A percentile compares a stretch with the other conserved stretches of the same genome.
Evolutionary conservation across 2,113 vertebrate genomes (phyloP).

Genomic region (Sphaerodactylus townsendi): DNA sequence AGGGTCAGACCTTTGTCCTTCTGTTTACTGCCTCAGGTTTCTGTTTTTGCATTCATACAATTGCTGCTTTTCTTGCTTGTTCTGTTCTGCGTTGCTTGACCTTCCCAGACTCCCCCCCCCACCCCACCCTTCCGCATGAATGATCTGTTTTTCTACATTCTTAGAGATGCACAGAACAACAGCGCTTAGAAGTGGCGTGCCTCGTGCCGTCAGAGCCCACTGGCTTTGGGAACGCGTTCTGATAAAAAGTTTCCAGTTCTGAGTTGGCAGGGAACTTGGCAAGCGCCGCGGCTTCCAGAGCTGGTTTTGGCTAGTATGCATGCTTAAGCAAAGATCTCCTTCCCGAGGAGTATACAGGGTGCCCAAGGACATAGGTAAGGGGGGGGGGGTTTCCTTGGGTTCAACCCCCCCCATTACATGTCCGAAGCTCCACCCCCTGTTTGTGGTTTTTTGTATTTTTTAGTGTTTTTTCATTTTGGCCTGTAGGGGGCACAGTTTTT

Average conservation of each 20-base stretch:
- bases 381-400: too few relatives aligned
- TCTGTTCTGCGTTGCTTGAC: constrained; percentile 41
- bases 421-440: too few relatives aligned
- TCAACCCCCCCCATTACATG: too few relatives aligned
- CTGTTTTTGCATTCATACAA: background rate
- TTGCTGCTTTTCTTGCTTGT: constrained; percentile 12
- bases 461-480: too few relatives aligned
- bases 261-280: background rate
- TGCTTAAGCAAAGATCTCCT: background rate
- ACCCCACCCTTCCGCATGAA: constrained; percentile 8
- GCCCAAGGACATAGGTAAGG: too few relatives aligned
- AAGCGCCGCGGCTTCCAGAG: background rate
- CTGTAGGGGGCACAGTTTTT: too few relatives aligned
- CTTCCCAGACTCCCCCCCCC: background rate
- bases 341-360: background rate
- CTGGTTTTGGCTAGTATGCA: background rate
- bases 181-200: background rate
- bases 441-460: too few relatives aligned
- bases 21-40: accelerated
- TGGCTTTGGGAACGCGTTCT: background rate
- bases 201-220: background rate
- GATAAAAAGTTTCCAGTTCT: background rate
- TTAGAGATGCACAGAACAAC: background rate
- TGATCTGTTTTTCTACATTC: constrained; percentile 48
- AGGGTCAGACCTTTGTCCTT: background rate